Conservation (phyloP, 2,888 invertebrate genomes). For the Eristalinus sepulchralis region DNA sequence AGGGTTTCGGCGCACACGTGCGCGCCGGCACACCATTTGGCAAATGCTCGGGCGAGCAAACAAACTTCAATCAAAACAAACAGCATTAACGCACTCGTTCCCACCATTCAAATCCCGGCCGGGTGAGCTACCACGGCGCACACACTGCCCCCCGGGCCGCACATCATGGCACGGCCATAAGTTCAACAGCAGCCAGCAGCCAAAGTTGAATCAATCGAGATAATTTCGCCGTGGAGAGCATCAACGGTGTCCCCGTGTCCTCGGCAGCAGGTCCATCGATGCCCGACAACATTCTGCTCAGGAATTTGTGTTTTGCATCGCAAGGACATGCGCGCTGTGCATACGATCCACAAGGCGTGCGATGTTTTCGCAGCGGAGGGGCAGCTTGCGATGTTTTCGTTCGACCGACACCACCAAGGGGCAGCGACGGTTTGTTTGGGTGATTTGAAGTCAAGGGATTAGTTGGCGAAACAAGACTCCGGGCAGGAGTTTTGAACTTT, state of each 20-base stretch:
- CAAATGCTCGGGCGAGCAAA: conserved; percentile 47
- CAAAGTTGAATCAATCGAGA: no score
- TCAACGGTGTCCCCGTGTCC: conserved; percentile 12
- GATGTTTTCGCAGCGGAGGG: conserved; percentile 37
- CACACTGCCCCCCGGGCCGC: background rate
- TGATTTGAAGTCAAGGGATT: conserved; percentile 14
- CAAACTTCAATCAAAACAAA: conserved; percentile 60
- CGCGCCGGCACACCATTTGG: conserved; percentile 40
- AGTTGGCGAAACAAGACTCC: background rate
- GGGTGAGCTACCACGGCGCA: background rate
- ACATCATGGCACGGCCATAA: background rate
- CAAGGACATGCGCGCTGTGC: conserved; percentile 49
- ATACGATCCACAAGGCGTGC: conserved; percentile 45
- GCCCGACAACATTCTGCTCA: conserved; percentile 12
- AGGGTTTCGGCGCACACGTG: conserved; percentile 15
- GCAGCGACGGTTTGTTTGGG: conserved; percentile 33
- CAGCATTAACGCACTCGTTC: conserved; percentile 61
- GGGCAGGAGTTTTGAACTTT: background rate
- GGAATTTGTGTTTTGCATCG: background rate
- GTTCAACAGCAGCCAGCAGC: conserved; percentile 11
- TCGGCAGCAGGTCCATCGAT: conserved; percentile 32
- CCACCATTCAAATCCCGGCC: conserved; percentile 22
- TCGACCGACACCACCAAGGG: background rate
- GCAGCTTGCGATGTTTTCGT: conserved; percentile 11
- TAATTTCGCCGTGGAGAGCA: conserved; percentile 23